Conservation (phyloP, 2,888 invertebrate species). For the Podabrus alpinus region DNA sequence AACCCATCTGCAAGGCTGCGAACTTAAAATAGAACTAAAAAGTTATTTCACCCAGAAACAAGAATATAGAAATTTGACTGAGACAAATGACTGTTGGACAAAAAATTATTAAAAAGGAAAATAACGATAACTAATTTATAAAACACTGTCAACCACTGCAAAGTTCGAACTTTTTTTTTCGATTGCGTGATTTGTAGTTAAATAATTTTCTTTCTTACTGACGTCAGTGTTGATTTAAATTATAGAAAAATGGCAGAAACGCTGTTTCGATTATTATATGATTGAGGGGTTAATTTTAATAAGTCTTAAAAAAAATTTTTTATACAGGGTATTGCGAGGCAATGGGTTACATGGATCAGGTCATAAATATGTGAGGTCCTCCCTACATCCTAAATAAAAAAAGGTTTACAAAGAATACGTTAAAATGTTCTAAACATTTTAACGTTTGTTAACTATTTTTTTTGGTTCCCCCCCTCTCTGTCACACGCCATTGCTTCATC, state of each 20-base stretch:
- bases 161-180: not conserved
- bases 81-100: not conserved
- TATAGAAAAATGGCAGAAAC: not conserved
- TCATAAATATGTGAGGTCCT: too few species aligned
- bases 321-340: too few species aligned
- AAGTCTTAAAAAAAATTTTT: too few species aligned
- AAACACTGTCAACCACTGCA: not conserved
- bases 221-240: not conserved
- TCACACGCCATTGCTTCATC: too few species aligned
- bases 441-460: too few species aligned
- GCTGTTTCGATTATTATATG: not conserved
- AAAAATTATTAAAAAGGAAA: not conserved
- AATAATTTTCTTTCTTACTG: not conserved
- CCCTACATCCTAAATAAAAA: too few species aligned
- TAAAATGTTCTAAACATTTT: too few species aligned
- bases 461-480: too few species aligned
- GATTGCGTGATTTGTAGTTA: not conserved
- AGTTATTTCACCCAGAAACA: not conserved
- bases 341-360: too few species aligned
- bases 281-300: too few species aligned
- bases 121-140: not conserved
- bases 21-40: not conserved
- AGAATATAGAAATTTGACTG: not conserved
- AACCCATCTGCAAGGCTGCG: not conserved
- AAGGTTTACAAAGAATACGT: too few species aligned